Percentiles rank a stretch among this genome's conserved stretches.
Conservation (phyloP, 2,888 invertebrate genomes). For the Plagiodera versicolora region DNA sequence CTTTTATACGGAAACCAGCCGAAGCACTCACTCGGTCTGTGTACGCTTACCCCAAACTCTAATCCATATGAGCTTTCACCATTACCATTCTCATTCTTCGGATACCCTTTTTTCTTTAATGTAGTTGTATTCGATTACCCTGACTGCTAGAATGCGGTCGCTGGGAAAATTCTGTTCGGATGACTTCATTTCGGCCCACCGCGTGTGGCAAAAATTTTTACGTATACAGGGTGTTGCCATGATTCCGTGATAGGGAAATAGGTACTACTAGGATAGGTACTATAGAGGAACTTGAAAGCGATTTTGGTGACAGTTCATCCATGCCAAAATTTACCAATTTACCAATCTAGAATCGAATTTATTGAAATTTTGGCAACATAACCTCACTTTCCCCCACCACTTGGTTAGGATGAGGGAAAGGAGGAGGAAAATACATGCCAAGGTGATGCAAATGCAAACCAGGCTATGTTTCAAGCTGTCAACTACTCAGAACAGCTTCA, state of each 20-base stretch:
- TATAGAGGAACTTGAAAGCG: neutral
- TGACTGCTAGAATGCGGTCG: neutral
- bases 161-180: neutral
- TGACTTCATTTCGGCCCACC: neutral
- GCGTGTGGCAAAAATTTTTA: neutral
- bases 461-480: no score
- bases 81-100: slow-evolving; percentile 35
- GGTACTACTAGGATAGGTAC: neutral
- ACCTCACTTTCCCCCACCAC: no score
- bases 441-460: no score
- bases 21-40: slow-evolving; percentile 35
- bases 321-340: no score
- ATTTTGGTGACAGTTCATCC: no score
- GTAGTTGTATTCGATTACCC: slow-evolving; percentile 33
- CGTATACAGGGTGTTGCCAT: no score
- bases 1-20: slow-evolving; percentile 44
- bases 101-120: slow-evolving; percentile 34
- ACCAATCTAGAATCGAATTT: no score
- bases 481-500: no score
- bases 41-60: slow-evolving; percentile 36
- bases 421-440: no score
- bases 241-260: neutral
- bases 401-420: no score
- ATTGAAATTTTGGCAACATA: no score
- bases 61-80: slow-evolving; percentile 38